phyloP scores from a whole-genome alignment of 2,113 vertebrate species.

The Eudorcas thomsonii region DNA sequence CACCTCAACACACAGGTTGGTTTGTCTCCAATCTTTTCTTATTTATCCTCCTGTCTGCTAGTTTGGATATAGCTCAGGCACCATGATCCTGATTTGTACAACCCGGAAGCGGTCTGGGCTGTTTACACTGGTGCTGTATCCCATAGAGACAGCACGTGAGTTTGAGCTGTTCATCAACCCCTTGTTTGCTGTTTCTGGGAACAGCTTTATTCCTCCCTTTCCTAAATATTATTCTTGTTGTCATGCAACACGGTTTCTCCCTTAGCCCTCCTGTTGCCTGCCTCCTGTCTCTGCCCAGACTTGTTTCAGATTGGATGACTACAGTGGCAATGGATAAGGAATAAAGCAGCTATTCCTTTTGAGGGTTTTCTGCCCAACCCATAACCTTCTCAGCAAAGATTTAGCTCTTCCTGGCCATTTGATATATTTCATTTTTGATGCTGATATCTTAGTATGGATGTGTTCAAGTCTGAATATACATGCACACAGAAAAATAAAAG shows the following conservation, averaged over 20 bases:
- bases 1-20: no score
- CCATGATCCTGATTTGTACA: constrained; percentile 27
- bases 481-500: not conserved
- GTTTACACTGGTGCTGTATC: constrained; percentile 49
- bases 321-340: not conserved
- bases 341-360: not conserved
- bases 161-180: constrained; percentile 56
- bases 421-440: not conserved
- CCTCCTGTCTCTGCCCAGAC: constrained; percentile 39
- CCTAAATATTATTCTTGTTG: constrained; percentile 72
- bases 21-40: not conserved
- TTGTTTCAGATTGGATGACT: constrained; percentile 51
- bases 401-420: not conserved
- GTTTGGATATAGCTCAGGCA: not conserved
- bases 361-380: not conserved
- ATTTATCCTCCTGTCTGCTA: not conserved
- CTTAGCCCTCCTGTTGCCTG: constrained; percentile 18
- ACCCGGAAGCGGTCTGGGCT: constrained; percentile 41
- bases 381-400: not conserved
- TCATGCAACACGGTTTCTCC: constrained; percentile 44
- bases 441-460: not conserved
- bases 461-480: not conserved
- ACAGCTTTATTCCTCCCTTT: constrained; percentile 58
- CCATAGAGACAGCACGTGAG: not conserved
- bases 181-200: constrained; percentile 62